A percentile compares a stretch with the other conserved stretches of the same genome.
These are phyloP conservation scores for Drosophila pseudoobscura DNA, from an alignment of 1,140 invertebrate genomes.

Conservation along the genomic window DNA sequence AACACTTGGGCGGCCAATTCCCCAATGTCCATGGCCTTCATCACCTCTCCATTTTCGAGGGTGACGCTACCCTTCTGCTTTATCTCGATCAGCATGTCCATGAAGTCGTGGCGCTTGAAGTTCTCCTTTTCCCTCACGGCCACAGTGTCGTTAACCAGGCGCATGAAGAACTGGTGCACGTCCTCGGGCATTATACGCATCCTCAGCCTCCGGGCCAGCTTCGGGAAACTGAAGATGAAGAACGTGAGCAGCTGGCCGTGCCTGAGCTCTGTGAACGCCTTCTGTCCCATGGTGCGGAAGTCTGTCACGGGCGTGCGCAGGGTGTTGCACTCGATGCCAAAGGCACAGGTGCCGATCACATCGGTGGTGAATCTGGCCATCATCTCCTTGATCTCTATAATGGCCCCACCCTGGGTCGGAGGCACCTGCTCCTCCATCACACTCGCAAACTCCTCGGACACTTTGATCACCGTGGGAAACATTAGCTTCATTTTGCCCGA, in stretches of 20 bases:
- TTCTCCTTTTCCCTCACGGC: slow-evolving; percentile 84
- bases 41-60: slow-evolving; percentile 56
- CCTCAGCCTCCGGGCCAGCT: slow-evolving; percentile 37
- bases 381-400: slow-evolving; percentile 86
- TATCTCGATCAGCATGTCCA: slow-evolving; percentile 85
- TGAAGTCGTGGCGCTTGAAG: slow-evolving; percentile 84
- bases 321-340: slow-evolving; percentile 84
- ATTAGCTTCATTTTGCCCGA: slow-evolving; percentile 85
- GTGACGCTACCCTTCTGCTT: slow-evolving; percentile 64
- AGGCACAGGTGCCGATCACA: slow-evolving; percentile 84
- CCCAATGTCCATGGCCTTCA: slow-evolving; percentile 53
- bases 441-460: slow-evolving; percentile 56
- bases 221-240: slow-evolving; percentile 55
- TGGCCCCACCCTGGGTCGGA: slow-evolving; percentile 21
- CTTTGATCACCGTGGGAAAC: slow-evolving; percentile 83
- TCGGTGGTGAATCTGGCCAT: slow-evolving; percentile 87
- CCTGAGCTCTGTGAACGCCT: slow-evolving; percentile 43
- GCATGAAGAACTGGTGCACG: slow-evolving; percentile 84
- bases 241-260: slow-evolving; percentile 41
- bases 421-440: slow-evolving; percentile 63
- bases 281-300: slow-evolving; percentile 82
- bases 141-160: slow-evolving; percentile 83
- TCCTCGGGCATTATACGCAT: slow-evolving; percentile 71
- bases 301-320: slow-evolving; percentile 80
- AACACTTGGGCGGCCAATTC: slow-evolving; percentile 85